A percentile compares a stretch with the other conserved stretches of the same genome.
Conservation (phyloP, 2,888 invertebrate genomes). For the Stenolophus ochropezus region DNA sequence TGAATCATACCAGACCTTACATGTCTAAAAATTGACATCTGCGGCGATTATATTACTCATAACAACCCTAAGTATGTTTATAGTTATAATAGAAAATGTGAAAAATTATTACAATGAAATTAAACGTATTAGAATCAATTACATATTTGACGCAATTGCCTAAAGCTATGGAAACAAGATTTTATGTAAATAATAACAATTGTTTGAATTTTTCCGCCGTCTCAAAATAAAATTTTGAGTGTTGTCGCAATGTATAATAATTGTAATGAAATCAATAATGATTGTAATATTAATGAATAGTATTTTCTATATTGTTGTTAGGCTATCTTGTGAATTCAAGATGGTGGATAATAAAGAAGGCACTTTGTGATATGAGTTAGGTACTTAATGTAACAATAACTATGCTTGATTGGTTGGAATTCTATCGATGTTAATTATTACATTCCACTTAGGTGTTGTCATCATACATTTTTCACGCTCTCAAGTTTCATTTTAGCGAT, state of each 20-base stretch:
- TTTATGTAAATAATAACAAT: background rate
- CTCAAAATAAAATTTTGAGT: background rate
- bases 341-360: slow-evolving; percentile 29
- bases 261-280: slow-evolving; percentile 46
- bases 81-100: no score
- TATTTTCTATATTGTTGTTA: slow-evolving; percentile 47
- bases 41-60: no score
- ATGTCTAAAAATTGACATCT: no score
- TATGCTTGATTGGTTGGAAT: slow-evolving; percentile 7
- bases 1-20: no score
- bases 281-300: slow-evolving; percentile 37
- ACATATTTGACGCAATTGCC: no score
- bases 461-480: background rate
- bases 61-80: no score
- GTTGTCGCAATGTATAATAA: slow-evolving; percentile 28
- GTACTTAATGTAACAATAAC: slow-evolving; percentile 42
- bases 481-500: background rate
- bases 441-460: slow-evolving; percentile 36
- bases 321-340: background rate
- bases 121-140: no score
- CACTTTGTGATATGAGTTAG: slow-evolving; percentile 41
- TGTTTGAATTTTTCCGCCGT: background rate
- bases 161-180: no score
- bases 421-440: slow-evolving; percentile 43
- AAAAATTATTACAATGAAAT: no score